Evolutionary conservation across 1,140 invertebrate species (phyloP), one percentile per base, ranked within the genome.

Genomic region (Hydropsyche tenuis): DNA sequence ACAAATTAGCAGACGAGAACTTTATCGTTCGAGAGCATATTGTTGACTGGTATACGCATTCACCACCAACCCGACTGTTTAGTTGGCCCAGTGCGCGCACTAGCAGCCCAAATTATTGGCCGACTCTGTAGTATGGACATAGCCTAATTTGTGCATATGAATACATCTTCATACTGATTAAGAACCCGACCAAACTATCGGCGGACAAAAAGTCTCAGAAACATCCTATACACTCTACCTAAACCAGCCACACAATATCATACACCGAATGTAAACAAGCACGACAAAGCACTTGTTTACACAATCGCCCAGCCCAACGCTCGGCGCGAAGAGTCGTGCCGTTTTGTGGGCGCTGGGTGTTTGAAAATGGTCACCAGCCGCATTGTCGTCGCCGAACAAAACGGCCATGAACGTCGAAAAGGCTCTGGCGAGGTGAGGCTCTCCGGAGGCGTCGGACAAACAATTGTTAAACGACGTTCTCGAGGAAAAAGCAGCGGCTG

Each of bases 381-480:
- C 48, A 20, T 53, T 18, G 48, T 53, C 20, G n/a, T 20, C 48
- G 30, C 9, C 30, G 30, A 37, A 37, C 30, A 37, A 37, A 37
- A 37, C 30, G 48, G 48, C 48, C 48, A 6, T 53, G 48, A 53
- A 53, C 48, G 48, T 53, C 48, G 7, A 53, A 53, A 37, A 37
- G 3, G 30, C 11, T 46, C 11, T 46, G 45, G 45, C 16, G 45
- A 46, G 12, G 45, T 16, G n/a, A n/a, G 20, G 14, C 20, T 18
- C n/a, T 18, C 20, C 48, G 48, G 48, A 53, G 48, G 48, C 48
- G 48, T 53, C 20, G 48, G 20, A 53, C 48, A 53, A 53, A 37
- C 30, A 18, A 53, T 53, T 16, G 48, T 53, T 53, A 6, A 16
- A 18, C 48, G 30, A 9, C 18, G 46, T 53, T 53, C 48, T 9